Percentiles rank a stretch among this genome's conserved stretches.
phyloP scores from a whole-genome alignment of 1,140 invertebrate species.

The Coenobita brevimanus region DNA sequence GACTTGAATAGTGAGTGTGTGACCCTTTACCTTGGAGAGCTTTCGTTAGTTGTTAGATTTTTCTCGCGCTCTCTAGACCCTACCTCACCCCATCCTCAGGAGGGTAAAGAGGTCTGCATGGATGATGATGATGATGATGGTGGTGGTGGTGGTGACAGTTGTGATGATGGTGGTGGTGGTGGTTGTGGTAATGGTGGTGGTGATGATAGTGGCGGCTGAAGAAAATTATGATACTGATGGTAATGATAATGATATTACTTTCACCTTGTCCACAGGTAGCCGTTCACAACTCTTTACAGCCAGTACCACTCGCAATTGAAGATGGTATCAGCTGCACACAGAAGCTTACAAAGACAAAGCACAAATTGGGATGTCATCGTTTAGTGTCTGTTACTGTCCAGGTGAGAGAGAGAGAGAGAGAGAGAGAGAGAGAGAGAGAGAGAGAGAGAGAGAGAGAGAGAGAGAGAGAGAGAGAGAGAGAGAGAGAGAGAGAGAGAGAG shows the following conservation, averaged over 20 bases:
- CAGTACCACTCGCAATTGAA: constrained; percentile 8
- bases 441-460: constrained; percentile 36
- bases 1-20: too few relatives aligned
- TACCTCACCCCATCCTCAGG: too few relatives aligned
- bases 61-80: too few relatives aligned
- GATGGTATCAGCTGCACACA: constrained; percentile 19
- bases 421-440: constrained; percentile 36
- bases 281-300: constrained; percentile 12
- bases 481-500: constrained; percentile 24
- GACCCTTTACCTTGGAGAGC: too few relatives aligned
- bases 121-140: too few relatives aligned
- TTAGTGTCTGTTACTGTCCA: constrained; percentile 11
- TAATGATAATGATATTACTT: not conserved
- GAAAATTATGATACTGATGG: too few relatives aligned
- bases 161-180: too few relatives aligned
- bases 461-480: constrained; percentile 36
- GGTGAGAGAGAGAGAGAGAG: constrained; percentile 37
- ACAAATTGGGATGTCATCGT: constrained; percentile 37
- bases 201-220: too few relatives aligned
- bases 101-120: too few relatives aligned
- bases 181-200: too few relatives aligned
- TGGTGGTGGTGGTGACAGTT: too few relatives aligned
- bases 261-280: constrained; percentile 9
- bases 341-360: constrained; percentile 15
- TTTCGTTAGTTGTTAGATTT: too few relatives aligned